phyloP scores from a whole-genome alignment of 2,797 vertebrate genomes.

The Gobio occitaniae region DNA sequence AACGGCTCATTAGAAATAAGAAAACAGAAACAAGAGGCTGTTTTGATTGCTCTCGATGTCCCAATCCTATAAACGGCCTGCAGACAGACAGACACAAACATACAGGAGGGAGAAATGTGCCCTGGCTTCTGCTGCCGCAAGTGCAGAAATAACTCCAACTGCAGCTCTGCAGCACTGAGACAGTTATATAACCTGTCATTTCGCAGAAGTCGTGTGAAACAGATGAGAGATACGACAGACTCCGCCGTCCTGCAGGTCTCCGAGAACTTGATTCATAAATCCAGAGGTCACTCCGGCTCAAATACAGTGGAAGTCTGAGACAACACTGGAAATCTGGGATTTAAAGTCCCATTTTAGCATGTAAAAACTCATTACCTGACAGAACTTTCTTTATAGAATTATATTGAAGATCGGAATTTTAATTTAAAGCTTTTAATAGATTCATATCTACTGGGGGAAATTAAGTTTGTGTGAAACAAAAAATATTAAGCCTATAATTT shows the following conservation, averaged over 20 bases:
- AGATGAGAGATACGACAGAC: neutral
- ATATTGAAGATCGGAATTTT: neutral
- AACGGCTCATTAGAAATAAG: constrained; percentile 24
- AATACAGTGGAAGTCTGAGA: neutral
- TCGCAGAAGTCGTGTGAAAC: constrained; percentile 43
- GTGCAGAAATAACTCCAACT: constrained; percentile 2
- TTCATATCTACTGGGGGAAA: neutral
- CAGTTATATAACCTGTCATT: constrained; percentile 71
- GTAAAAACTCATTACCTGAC: neutral
- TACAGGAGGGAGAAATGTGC: constrained; percentile 9
- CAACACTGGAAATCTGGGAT: neutral
- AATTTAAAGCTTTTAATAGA: neutral
- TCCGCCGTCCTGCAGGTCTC: neutral
- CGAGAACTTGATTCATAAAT: constrained; percentile 19
- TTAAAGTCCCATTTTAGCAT: neutral
- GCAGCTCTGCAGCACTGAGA: constrained; percentile 57
- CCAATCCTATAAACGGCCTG: constrained; percentile 11
- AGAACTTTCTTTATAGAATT: neutral
- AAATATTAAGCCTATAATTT: neutral
- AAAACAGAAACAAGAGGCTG: constrained; percentile 9
- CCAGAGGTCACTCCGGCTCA: neutral
- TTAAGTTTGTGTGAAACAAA: neutral
- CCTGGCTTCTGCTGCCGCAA: neutral
- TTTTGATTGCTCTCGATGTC: constrained; percentile 26
- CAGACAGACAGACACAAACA: constrained; percentile 29